phyloP scores from a whole-genome alignment of 2,888 invertebrate species.

The Choristoneura rosaceana region DNA sequence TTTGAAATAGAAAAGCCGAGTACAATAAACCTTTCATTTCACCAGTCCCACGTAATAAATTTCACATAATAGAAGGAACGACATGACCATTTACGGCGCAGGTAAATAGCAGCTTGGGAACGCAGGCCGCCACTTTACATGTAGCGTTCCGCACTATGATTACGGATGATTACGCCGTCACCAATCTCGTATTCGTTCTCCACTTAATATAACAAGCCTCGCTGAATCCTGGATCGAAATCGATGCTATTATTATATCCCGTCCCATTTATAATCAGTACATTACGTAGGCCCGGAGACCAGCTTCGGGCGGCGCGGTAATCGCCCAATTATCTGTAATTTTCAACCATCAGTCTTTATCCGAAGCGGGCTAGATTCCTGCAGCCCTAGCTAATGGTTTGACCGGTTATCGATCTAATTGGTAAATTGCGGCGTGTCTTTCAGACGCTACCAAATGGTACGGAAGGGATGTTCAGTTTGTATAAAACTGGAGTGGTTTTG shows the following conservation, averaged over 20 bases:
- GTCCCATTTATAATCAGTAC: conserved; percentile 81
- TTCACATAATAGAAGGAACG: conserved; percentile 52
- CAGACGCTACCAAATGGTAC: conserved; percentile 32
- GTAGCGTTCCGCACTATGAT: conserved; percentile 66
- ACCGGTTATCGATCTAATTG: conserved; percentile 78
- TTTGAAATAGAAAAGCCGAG: conserved; percentile 26
- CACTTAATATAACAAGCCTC: conserved; percentile 84
- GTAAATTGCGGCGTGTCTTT: conserved; percentile 66
- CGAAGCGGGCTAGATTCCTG: conserved; percentile 67
- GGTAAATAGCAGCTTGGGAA: conserved; percentile 51
- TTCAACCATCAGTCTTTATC: conserved; percentile 82
- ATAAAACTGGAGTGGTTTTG: neutral
- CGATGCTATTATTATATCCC: conserved; percentile 81
- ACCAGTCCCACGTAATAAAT: conserved; percentile 40
- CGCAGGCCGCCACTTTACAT: conserved; percentile 49
- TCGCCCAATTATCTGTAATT: conserved; percentile 84
- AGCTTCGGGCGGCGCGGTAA: conserved; percentile 73
- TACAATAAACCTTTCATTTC: conserved; percentile 42
- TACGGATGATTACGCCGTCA: conserved; percentile 81
- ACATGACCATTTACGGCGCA: conserved; percentile 59
- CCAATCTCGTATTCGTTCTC: conserved; percentile 76
- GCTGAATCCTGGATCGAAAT: conserved; percentile 78
- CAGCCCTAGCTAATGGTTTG: conserved; percentile 66
- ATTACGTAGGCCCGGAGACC: conserved; percentile 59
- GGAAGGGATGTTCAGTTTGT: neutral